Percentiles rank a stretch among this genome's conserved stretches.
These are phyloP conservation scores for Conistra vaccinii DNA, from an alignment of 2,888 invertebrate species.

Conservation along the genomic window DNA sequence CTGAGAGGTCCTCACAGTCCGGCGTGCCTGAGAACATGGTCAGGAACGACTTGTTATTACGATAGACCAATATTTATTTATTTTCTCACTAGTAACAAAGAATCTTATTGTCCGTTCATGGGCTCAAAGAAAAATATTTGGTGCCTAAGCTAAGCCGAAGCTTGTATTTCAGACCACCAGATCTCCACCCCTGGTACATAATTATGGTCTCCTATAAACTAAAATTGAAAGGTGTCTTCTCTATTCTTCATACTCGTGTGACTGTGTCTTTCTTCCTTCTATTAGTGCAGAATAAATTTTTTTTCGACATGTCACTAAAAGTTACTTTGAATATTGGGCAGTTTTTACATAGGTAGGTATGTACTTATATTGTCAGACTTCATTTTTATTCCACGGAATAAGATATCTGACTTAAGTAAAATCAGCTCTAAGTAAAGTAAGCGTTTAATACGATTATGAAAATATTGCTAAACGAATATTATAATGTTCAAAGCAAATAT, in stretches of 20 bases:
- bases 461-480: not conserved
- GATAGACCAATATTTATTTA: too few relatives aligned
- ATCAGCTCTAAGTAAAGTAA: not conserved
- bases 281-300: not conserved
- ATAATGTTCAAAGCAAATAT: not conserved
- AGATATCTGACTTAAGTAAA: not conserved
- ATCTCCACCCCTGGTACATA: too few relatives aligned
- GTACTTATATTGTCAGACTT: not conserved
- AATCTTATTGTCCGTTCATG: too few relatives aligned
- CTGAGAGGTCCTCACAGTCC: constrained; percentile 97
- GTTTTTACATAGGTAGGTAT: too few relatives aligned
- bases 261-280: not conserved
- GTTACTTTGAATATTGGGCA: not conserved
- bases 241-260: not conserved
- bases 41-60: not conserved
- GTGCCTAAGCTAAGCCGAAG: too few relatives aligned
- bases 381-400: not conserved
- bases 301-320: not conserved
- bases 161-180: too few relatives aligned
- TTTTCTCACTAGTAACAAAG: too few relatives aligned
- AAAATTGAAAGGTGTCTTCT: too few relatives aligned
- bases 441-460: not conserved
- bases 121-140: too few relatives aligned
- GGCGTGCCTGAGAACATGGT: constrained; percentile 86
- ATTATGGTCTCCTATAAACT: too few relatives aligned